A percentile compares a stretch with the other conserved stretches of the same genome.
phyloP scores from a whole-genome alignment of 2,113 vertebrate genomes.

The Cercocebus atys region DNA sequence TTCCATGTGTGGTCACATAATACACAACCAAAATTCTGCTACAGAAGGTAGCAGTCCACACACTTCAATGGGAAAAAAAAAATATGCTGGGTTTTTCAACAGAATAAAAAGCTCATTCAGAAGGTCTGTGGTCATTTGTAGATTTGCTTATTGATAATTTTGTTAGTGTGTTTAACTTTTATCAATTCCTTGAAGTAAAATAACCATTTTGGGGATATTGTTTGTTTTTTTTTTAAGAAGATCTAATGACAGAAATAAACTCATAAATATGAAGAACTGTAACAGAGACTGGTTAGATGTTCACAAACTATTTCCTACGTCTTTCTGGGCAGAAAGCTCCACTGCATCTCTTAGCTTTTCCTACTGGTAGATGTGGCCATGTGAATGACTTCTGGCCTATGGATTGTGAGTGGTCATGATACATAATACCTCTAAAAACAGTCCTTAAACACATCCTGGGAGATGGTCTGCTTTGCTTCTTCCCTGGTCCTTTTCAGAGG shows the following conservation, averaged over 20 bases:
- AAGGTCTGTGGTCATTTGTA: not conserved
- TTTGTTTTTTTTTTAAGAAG: not conserved
- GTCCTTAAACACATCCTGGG: not conserved
- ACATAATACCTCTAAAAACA: not conserved
- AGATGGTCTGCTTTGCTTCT: not conserved
- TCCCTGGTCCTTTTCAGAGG: not conserved
- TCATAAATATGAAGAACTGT: not conserved
- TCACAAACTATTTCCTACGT: not conserved
- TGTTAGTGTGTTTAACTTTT: not conserved
- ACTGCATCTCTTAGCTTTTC: not conserved
- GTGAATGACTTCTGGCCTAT: not conserved
- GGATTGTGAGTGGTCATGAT: not conserved
- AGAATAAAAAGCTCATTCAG: not conserved
- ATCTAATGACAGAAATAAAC: not conserved
- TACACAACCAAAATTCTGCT: not conserved
- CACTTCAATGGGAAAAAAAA: not conserved
- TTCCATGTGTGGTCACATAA: not conserved
- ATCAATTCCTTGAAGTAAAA: not conserved
- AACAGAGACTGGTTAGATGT: not conserved
- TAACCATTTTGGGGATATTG: not conserved
- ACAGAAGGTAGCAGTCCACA: not conserved
- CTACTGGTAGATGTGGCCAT: not conserved
- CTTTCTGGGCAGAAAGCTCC: not conserved
- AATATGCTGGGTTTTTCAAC: not conserved
- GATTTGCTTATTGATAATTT: not conserved